Evolutionary conservation across 2,113 vertebrate genomes (phyloP).

Genomic region (Chaetura pelagica): DNA sequence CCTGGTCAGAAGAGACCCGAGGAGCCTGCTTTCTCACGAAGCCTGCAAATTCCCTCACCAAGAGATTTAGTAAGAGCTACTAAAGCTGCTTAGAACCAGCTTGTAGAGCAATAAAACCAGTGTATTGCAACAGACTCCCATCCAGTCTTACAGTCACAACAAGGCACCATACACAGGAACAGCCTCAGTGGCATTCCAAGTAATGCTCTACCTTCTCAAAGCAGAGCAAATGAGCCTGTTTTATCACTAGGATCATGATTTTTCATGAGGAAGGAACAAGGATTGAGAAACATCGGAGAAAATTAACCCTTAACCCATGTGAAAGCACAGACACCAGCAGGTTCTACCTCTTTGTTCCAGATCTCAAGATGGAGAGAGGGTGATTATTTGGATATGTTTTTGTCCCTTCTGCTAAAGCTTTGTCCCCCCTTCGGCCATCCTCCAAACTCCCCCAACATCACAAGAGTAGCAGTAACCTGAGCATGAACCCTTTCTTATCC

Average conservation of each 20-base stretch:
- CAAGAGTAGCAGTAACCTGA: background rate
- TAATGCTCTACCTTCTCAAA: slow-evolving; percentile 17
- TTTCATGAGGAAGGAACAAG: slow-evolving; percentile 32
- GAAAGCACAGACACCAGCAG: slow-evolving; percentile 29
- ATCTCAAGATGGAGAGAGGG: background rate
- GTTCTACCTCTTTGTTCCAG: slow-evolving; percentile 33
- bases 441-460: background rate
- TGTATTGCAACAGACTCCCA: slow-evolving; percentile 28
- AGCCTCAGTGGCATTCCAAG: slow-evolving; percentile 45
- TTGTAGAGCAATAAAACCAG: slow-evolving; percentile 6
- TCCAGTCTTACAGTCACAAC: background rate
- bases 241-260: slow-evolving; percentile 19
- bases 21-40: background rate
- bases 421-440: background rate
- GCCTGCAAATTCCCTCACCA: background rate
- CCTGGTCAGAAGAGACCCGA: background rate
- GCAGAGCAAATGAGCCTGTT: background rate
- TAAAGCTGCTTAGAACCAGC: slow-evolving; percentile 34
- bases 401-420: background rate
- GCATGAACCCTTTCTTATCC: background rate
- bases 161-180: background rate
- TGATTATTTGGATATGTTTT: background rate
- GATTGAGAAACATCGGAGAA: slow-evolving; percentile 34
- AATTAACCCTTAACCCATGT: slow-evolving; percentile 39
- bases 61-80: slow-evolving; percentile 3